A percentile compares a stretch with the other conserved stretches of the same genome.
Conservation (phyloP, 2,797 vertebrate species). For the Oreortyx pictus region DNA sequence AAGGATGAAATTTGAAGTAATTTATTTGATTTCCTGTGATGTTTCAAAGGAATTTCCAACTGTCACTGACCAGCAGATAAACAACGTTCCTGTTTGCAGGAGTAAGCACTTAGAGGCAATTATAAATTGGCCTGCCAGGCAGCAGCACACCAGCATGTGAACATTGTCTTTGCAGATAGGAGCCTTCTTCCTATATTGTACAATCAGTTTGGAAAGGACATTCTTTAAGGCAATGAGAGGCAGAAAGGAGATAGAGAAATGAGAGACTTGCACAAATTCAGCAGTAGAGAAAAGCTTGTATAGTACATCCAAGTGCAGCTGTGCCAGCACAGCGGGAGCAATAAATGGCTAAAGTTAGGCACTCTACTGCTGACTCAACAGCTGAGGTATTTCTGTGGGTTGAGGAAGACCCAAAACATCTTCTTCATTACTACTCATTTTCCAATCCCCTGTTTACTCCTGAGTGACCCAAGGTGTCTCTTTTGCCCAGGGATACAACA, state of each 20-base stretch:
- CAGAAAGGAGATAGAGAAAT: neutral
- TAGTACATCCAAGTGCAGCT: neutral
- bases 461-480: constrained; percentile 21
- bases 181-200: neutral
- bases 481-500: constrained; percentile 35
- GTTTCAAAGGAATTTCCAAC: neutral
- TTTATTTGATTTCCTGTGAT: constrained; percentile 41
- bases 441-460: constrained; percentile 42
- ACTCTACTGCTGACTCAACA: constrained; percentile 31
- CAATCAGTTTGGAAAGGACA: neutral
- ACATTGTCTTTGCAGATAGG: rapidly evolving
- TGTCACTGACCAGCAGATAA: constrained; percentile 22
- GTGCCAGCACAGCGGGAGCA: neutral
- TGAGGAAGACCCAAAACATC: constrained; percentile 45
- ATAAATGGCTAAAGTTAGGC: neutral
- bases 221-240: neutral
- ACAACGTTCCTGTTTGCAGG: neutral
- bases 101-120: constrained; percentile 13
- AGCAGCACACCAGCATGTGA: neutral
- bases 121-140: constrained; percentile 18
- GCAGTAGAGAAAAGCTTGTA: neutral
- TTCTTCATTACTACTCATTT: constrained; percentile 39
- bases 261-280: neutral
- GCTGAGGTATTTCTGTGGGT: constrained; percentile 2
- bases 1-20: constrained; percentile 33